Evolutionary conservation across 2,888 invertebrate species (phyloP).

Genomic region (Pogonocherus hispidulus): DNA sequence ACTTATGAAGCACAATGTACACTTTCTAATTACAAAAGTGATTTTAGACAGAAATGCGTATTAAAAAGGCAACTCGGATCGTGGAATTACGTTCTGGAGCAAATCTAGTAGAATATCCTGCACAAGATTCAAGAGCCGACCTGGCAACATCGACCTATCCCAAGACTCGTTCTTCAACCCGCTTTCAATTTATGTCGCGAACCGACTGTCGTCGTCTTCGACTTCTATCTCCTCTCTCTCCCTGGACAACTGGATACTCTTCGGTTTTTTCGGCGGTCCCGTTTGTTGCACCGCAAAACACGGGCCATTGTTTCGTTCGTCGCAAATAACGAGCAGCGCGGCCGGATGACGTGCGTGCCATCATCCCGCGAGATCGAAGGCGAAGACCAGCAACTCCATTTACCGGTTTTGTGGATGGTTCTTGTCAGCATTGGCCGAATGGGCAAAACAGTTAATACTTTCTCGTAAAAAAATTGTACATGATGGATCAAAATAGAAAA

Average conservation of each 20-base stretch:
- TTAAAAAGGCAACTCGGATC: too few relatives aligned
- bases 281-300: constrained; percentile 55
- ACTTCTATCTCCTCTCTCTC: constrained; percentile 32
- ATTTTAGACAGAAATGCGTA: too few relatives aligned
- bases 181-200: constrained; percentile 61
- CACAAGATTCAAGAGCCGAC: not conserved
- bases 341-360: constrained; percentile 52
- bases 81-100: too few relatives aligned
- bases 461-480: too few relatives aligned
- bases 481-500: too few relatives aligned
- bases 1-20: too few relatives aligned
- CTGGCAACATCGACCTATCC: constrained; percentile 40
- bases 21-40: too few relatives aligned
- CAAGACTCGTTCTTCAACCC: constrained; percentile 57
- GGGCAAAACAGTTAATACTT: too few relatives aligned
- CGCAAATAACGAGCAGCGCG: constrained; percentile 50
- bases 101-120: too few relatives aligned
- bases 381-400: constrained; percentile 54
- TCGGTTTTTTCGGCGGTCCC: constrained; percentile 54
- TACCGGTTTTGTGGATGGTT: constrained; percentile 44
- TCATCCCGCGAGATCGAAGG: constrained; percentile 43
- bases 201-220: constrained; percentile 50
- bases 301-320: constrained; percentile 60
- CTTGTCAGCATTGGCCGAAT: not conserved
- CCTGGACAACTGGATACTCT: constrained; percentile 38